phyloP scores from a whole-genome alignment of 2,113 vertebrate species.

The Apodemus speciosus region DNA sequence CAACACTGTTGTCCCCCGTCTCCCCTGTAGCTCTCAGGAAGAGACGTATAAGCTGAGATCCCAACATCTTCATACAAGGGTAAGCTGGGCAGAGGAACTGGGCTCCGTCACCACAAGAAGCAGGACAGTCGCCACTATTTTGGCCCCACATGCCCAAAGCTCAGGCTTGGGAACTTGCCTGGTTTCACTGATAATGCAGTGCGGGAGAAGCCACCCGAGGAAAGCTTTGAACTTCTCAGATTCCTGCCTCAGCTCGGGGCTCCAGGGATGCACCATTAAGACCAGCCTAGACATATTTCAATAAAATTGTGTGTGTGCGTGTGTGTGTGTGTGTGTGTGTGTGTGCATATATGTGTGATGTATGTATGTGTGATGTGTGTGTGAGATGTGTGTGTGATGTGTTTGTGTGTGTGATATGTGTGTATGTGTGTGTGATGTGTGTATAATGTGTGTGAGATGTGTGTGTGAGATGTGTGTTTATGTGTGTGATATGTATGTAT shows the following conservation, averaged over 20 bases:
- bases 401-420: too few species aligned
- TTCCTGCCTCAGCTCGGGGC: background rate
- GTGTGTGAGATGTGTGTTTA: too few species aligned
- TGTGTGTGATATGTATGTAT: too few species aligned
- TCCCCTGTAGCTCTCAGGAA: background rate
- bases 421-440: too few species aligned
- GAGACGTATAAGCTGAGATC: too few species aligned
- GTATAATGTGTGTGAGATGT: too few species aligned
- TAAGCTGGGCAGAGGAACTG: background rate
- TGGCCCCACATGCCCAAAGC: background rate
- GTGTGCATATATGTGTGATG: too few species aligned
- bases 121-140: background rate
- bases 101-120: background rate
- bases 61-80: background rate
- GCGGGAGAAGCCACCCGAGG: too few species aligned
- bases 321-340: background rate
- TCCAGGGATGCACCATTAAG: background rate
- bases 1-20: background rate
- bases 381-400: too few species aligned
- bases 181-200: background rate
- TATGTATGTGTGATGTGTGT: too few species aligned
- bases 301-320: background rate
- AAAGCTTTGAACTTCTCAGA: background rate
- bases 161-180: too few species aligned
- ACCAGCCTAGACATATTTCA: background rate